Conservation (phyloP, 1,140 invertebrate genomes). For the Goniozus legneri region DNA sequence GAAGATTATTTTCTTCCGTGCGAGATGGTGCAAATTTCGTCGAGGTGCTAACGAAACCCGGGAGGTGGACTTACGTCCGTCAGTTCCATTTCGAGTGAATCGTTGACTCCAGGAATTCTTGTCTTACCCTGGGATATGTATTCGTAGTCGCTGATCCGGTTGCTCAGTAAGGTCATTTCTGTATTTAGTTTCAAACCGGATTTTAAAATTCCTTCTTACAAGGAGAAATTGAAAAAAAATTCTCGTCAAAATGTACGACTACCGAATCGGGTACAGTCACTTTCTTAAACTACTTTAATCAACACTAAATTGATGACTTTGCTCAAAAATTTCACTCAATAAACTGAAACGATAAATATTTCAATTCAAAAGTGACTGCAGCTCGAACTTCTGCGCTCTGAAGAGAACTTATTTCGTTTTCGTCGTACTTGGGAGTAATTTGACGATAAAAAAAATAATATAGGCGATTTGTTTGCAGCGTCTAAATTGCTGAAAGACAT, state of each 20-base stretch:
- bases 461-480: neutral
- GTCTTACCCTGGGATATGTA: constrained; percentile 90
- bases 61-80: constrained; percentile 83
- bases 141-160: constrained; percentile 81
- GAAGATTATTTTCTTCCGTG: neutral
- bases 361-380: no score
- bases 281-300: no score
- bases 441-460: neutral
- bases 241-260: no score
- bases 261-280: no score
- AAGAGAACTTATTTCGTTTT: no score
- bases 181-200: constrained; percentile 36
- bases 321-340: no score
- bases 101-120: constrained; percentile 90
- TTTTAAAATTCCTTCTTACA: constrained; percentile 10
- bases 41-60: constrained; percentile 22
- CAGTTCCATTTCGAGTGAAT: constrained; percentile 82
- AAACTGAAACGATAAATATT: no score
- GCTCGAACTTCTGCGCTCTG: no score
- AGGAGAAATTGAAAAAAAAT: no score
- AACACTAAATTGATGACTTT: no score
- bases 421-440: no score
- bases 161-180: constrained; percentile 80
- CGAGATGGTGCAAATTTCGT: constrained; percentile 21
- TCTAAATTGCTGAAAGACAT: neutral